phyloP scores from a whole-genome alignment of 2,888 invertebrate genomes.

The Prostheceraeus crozeri region DNA sequence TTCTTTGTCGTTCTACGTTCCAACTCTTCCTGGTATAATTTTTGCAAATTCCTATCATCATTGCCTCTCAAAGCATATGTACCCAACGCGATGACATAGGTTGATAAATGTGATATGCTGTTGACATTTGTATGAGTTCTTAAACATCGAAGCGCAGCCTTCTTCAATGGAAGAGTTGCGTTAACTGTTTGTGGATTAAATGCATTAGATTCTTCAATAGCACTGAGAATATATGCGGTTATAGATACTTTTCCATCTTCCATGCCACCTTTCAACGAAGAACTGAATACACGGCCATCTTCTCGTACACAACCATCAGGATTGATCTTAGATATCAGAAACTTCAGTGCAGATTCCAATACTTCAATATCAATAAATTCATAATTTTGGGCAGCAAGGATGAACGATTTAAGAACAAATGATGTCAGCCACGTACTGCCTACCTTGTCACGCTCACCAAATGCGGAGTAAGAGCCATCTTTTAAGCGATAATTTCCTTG shows the following conservation, averaged over 20 bases:
- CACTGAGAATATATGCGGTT: conserved; percentile 69
- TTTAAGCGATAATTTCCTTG: conserved; percentile 4
- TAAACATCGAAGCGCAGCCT: conserved; percentile 41
- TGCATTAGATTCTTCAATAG: conserved; percentile 63
- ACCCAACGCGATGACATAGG: conserved; percentile 6
- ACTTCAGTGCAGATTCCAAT: not conserved
- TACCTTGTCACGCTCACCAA: conserved; percentile 10
- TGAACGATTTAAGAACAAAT: conserved; percentile 17
- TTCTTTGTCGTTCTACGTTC: conserved; percentile 1
- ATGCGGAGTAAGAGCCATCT: conserved; percentile 27
- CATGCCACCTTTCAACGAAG: conserved; percentile 15
- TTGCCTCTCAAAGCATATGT: too few relatives aligned
- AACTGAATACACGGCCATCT: conserved; percentile 3
- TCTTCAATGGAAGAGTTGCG: conserved; percentile 45
- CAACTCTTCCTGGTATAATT: too few relatives aligned
- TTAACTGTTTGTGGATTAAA: conserved; percentile 42
- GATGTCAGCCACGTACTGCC: conserved; percentile 31
- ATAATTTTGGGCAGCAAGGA: conserved; percentile 51
- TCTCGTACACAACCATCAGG: conserved; percentile 18
- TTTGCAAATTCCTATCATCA: too few relatives aligned
- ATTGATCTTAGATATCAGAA: not conserved
- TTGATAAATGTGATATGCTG: not conserved
- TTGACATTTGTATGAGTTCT: not conserved
- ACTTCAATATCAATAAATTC: not conserved
- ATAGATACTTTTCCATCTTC: conserved; percentile 63